phyloP scores from a whole-genome alignment of 2,797 vertebrate species.

The Sebastes iracundus region DNA sequence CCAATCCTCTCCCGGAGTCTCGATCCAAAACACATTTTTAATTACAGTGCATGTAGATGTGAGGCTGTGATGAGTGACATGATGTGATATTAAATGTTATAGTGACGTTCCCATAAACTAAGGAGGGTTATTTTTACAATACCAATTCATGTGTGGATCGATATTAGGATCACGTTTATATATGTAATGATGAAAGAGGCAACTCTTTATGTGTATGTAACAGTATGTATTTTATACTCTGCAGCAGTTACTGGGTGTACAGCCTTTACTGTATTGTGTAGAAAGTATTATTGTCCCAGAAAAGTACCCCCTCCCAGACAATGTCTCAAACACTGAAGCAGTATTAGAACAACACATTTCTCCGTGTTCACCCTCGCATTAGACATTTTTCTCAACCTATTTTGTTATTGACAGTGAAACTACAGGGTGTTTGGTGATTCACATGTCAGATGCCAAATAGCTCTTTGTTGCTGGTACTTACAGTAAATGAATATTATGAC shows the following conservation, averaged over 20 bases:
- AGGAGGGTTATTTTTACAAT: background rate
- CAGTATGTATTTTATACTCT: too few relatives aligned
- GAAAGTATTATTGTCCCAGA: background rate
- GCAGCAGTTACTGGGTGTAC: too few relatives aligned
- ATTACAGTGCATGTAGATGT: background rate
- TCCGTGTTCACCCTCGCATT: background rate
- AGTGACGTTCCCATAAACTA: background rate
- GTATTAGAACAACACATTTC: background rate
- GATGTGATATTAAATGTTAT: background rate
- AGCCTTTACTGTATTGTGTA: background rate
- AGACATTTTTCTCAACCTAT: background rate
- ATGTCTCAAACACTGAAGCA: background rate
- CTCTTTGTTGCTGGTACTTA: conserved; percentile 6
- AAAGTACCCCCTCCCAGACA: background rate
- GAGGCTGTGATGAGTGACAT: background rate
- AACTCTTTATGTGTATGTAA: background rate
- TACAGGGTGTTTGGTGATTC: conserved; percentile 22
- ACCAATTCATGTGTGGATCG: background rate
- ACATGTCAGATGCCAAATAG: conserved; percentile 2
- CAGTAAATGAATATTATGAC: conserved; percentile 17
- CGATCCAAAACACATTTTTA: background rate
- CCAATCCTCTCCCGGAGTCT: background rate
- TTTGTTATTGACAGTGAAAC: conserved; percentile 1
- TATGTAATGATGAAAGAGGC: background rate
- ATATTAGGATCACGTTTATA: background rate